phyloP scores from a whole-genome alignment of 2,888 invertebrate genomes.

The Lypha dubia region DNA sequence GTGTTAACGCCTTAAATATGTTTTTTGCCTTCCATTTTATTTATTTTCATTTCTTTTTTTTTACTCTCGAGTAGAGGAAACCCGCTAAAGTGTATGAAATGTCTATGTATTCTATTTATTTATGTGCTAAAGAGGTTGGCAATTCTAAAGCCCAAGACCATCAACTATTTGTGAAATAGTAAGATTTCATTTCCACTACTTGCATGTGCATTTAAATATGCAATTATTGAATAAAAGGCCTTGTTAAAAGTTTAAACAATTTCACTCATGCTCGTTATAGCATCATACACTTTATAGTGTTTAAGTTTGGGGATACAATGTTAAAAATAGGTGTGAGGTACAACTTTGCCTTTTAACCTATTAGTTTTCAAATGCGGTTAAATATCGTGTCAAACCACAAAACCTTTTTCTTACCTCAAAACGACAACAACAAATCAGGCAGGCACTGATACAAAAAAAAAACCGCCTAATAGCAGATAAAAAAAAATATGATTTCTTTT shows the following conservation, averaged over 20 bases:
- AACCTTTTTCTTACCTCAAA: constrained; percentile 52
- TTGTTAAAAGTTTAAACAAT: constrained; percentile 14
- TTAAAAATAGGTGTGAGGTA: constrained; percentile 15
- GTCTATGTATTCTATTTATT: background rate
- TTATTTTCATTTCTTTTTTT: constrained; percentile 14
- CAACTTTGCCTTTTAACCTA: constrained; percentile 50
- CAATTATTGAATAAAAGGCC: constrained; percentile 33
- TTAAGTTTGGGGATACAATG: background rate
- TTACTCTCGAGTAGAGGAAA: constrained; percentile 53
- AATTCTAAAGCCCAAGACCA: constrained; percentile 1
- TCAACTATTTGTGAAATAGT: constrained; percentile 27
- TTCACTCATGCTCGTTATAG: background rate
- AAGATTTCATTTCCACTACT: constrained; percentile 32
- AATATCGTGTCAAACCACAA: constrained; percentile 66
- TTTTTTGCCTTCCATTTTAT: constrained; percentile 20
- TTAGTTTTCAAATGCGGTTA: constrained; percentile 66
- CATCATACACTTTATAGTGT: background rate
- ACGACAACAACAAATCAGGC: constrained; percentile 10
- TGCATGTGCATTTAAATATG: constrained; percentile 35
- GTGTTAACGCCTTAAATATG: constrained; percentile 63
- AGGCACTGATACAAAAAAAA: background rate
- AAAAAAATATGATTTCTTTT: constrained; percentile 1
- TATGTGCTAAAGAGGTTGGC: background rate
- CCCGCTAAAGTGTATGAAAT: constrained; percentile 27
- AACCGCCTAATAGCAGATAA: background rate